A percentile compares a stretch with the other conserved stretches of the same genome.
These are phyloP conservation scores for Stegodyphus mimosarum DNA, from an alignment of 1,140 invertebrate genomes.

Conservation along the genomic window DNA sequence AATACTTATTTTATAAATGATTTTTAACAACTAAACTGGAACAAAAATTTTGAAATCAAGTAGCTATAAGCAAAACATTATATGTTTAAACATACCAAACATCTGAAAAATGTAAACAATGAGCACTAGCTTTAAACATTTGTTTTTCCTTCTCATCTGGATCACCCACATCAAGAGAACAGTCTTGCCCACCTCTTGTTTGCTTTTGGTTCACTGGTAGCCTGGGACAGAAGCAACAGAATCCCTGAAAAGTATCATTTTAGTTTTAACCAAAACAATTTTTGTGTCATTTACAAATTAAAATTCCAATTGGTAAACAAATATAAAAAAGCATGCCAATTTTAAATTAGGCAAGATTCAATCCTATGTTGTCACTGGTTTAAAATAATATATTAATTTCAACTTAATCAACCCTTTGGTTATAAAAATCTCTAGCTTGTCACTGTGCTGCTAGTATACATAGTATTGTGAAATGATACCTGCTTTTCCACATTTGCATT, in stretches of 20 bases:
- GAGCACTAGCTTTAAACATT: conserved; percentile 45
- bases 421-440: too few relatives aligned
- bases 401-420: too few relatives aligned
- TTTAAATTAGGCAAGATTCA: background rate
- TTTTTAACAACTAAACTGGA: too few relatives aligned
- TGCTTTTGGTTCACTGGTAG: conserved; percentile 13
- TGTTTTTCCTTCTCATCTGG: background rate
- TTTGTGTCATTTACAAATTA: too few relatives aligned
- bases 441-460: too few relatives aligned
- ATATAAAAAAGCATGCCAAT: background rate
- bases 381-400: too few relatives aligned
- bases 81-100: conserved; percentile 25
- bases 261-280: background rate
- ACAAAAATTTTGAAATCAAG: too few relatives aligned
- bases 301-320: background rate
- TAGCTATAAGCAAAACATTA: background rate
- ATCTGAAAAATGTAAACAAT: conserved; percentile 37
- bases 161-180: background rate
- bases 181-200: conserved; percentile 41
- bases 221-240: conserved; percentile 57
- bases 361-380: too few relatives aligned
- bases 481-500: too few relatives aligned
- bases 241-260: conserved; percentile 28
- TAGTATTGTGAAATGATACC: too few relatives aligned
- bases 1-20: too few relatives aligned